Evolutionary conservation across 2,797 vertebrate genomes (phyloP), one percentile per base, ranked within the genome.

Genomic region (Semotilus atromaculatus): DNA sequence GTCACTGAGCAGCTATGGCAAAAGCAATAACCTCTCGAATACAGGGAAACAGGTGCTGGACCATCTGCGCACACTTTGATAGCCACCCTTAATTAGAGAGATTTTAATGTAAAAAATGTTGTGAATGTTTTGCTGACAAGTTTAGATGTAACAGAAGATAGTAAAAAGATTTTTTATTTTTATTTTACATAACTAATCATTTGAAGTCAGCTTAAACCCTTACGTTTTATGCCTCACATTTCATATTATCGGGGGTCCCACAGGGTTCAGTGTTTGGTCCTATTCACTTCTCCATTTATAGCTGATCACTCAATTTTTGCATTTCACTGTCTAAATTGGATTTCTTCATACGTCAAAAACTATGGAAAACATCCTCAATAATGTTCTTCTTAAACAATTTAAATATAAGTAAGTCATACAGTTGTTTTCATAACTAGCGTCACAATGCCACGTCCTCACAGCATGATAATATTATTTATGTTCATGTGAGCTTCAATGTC

Each of bases 11-110:
- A 26, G 23, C 36, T 26, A 38, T 26, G 34, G 53, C 36, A 23
- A 75, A 75, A 58, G 73, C 51, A 75, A 36, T 58, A 58, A 75
- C 31, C 51, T 75, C 73, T 75, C 31, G 36, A 55, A 75, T 55
- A 4, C 73, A 16, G 51, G 7, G 51, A 75, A 75, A 58, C 73
- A 75, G 73, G 73, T 75, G 51, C 73, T 75, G 18, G 73, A 58
- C 21, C 73, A 75, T 75, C 51, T 75, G 73, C 13, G 3, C 58
- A 38, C 23, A 55, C 73, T 75, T 55, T n/a, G 7, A 75, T 58
- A n/a, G 51, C 36, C 48, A n/a, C 7, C 11, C 31, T 55, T 55
- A 38, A 36, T 75, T 16, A 58, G 51, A 36, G 13, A 55, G 31
- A n/a, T 75, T 38, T 75, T 23, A 36, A 58, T n/a, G 73, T 36